Evolutionary conservation across 1,140 invertebrate species (phyloP), one percentile per base, ranked within the genome.

Genomic region (Caenorhabditis latens): DNA sequence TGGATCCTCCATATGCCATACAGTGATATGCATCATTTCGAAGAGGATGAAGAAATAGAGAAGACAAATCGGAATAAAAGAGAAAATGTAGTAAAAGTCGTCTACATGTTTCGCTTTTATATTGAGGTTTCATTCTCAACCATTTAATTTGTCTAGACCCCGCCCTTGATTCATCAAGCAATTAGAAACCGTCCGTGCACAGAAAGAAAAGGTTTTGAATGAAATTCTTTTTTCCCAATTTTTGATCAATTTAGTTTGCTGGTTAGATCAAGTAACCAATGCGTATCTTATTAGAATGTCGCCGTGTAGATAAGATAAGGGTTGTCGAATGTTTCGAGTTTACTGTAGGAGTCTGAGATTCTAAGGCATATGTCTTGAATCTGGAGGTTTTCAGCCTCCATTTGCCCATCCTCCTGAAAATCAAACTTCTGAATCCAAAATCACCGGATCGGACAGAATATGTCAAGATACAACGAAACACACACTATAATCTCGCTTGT

Each of bases 401-500:
- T n/a, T n/a, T n/a, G n/a, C n/a, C n/a, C n/a, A n/a, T n/a, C n/a
- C n/a, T n/a, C 2, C 32, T 32, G 32, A 32, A 32, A 32, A 32
- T 32, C 32, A 32, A 32, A 32, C 32, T 2, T 32, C 0, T 32
- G 32, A 32, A 32, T 32, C 32, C 32, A 32, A 32, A 32, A 32
- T 32, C 32, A 32, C 32, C 32, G 32, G 32, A 32, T 32, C 32
- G 32, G 32, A 32, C n/a, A 4, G 43, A 19, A 19, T 0, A 46
- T 24, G 21, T 67, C 46, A 50, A 50, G 53, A 21, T 7, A 50
- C 46, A 24, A 50, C 46, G 6, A 13, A 79, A 79, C n/a, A 79
- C 65, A 71, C 50, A 79, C 71, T 79, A 48, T 79, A 79, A 79
- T 79, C 43, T 11, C 8, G n/a, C 71, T 21, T 79, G 46, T 50